Base-by-base conservation (phyloP, 2,113 vertebrate species). In the Tichodroma muraria region DNA sequence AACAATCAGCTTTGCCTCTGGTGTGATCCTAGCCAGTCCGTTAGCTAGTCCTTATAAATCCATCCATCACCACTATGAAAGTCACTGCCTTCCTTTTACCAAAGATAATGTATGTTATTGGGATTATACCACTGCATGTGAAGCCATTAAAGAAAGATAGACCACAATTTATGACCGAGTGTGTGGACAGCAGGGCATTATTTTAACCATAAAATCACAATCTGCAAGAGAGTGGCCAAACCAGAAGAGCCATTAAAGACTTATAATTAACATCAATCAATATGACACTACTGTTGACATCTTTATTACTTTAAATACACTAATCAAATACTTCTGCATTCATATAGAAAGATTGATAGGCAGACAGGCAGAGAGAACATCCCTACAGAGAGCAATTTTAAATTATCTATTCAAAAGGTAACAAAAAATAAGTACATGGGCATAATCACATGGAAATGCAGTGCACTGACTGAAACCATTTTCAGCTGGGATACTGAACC, bases 221-320 rank as follows among this genome's bases (percentile, higher is more conserved):
- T 96, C 96, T 97, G 85, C 84, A 95, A 94, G 95, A 97, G 90
- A 97, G 95, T 97, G 96, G 95, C 94, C 96, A 97, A 97, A 97
- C 89, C 86, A 93, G 95, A 97, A 90, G 56, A 97, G 90, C 83
- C 97, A 96, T 97, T 98, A 95, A 97, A 98, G 96, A 87, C 96
- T 97, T 95, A 96, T 94, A 98, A 98, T 98, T 97, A 98, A 86
- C 94, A 98, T 98, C 97, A 97, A 98, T 98, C 98, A 98, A 95
- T 76, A 81, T 97, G 97, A 97, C 97, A 97, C 92, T 88, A 63
- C 87, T 96, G 96, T 94, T 97, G 98, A 98, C 97, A 97, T 97
- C 97, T 98, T 98, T 98, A 97, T 97, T 98, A 96, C 97, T 97
- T 98, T 97, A 98, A 98, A 97, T 95, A 96, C 93, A 97, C 97